Evolutionary conservation across 2,797 vertebrate genomes (phyloP), one percentile per base, ranked within the genome.

Genomic region (Pempheris klunzingeri): DNA sequence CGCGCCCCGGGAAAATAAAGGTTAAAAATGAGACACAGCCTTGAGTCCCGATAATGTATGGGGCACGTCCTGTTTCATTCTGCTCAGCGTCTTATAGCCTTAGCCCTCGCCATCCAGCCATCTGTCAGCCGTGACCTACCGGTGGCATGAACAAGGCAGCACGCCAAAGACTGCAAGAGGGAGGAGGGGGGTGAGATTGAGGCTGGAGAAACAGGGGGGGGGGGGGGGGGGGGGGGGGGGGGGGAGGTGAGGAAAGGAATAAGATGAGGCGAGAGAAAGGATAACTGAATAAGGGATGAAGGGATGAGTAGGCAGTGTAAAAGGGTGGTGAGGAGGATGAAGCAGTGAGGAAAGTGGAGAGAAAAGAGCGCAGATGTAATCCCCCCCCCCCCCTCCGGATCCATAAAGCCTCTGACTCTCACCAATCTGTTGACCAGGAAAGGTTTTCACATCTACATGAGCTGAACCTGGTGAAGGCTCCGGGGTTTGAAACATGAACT

Each of bases 121-220:
- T 93, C 87, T 83, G 83, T 89, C 89, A 87, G 77, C 80, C 34
- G 7, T 80, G 86, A 89, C 86, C 85, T 80, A 63, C 67, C 15
- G 50, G 49, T 74, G 83, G 75, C 81, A 72, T 34, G 24, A 66
- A 71, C 22, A 9, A 78, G 85, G 88, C 86, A 74, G 61, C 77
- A 22, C 0, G 80, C 85, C 90, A 83, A 59, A 64, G 67, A 76
- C 65, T 52, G 43, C 46, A 15, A 54, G 18, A 47, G 49, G 53
- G 52, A 68, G 58, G 30, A 55, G 7, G 22, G n/a, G 32, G 38
- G 49, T 28, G 22, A 62, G 12, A 28, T 41, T 1, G 30, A 63
- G 26, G 71, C n/a, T 7, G 7, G 46, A 55, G 41, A 66, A 36
- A 50, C n/a, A 39, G 24, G 24, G 17, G 15, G 22, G 62, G 63